Evolutionary conservation across 2,797 vertebrate species (phyloP).

Genomic region (Pogonophryne albipinna): DNA sequence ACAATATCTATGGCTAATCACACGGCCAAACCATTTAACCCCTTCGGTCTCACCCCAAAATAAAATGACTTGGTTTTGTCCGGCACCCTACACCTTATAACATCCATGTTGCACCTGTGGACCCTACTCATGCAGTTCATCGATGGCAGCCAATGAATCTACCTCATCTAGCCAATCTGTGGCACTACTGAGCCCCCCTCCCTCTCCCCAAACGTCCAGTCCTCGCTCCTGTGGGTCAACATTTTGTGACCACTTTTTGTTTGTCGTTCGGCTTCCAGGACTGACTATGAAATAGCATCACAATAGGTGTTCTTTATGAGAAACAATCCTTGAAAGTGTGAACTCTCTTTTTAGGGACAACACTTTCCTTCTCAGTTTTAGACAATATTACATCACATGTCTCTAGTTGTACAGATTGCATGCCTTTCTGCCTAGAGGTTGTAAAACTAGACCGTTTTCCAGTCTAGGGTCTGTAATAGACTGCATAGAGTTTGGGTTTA

Average conservation of each 20-base stretch:
- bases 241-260: conserved; percentile 13
- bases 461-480: conserved; percentile 40
- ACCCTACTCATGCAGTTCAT: conserved; percentile 32
- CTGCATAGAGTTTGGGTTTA: conserved; percentile 27
- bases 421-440: conserved; percentile 40
- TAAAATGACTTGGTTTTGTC: conserved; percentile 1
- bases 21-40: conserved; percentile 13
- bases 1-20: conserved; percentile 2
- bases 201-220: conserved; percentile 5
- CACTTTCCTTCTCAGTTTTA: conserved; percentile 14
- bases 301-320: conserved; percentile 1
- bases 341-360: background rate
- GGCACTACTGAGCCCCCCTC: conserved; percentile 43
- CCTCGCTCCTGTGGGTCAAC: conserved; percentile 4
- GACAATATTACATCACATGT: conserved; percentile 14
- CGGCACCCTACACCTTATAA: conserved; percentile 4
- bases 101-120: conserved; percentile 25
- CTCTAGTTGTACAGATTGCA: conserved; percentile 56
- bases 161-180: conserved; percentile 79
- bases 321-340: conserved; percentile 27
- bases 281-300: conserved; percentile 33
- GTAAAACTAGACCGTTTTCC: conserved; percentile 35
- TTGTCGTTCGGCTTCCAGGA: conserved; percentile 14
- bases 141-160: conserved; percentile 74
- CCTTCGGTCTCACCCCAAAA: background rate